These are phyloP conservation scores for Stenotaenia linearis DNA, from an alignment of 2,888 invertebrate species.

Conservation along the genomic window DNA sequence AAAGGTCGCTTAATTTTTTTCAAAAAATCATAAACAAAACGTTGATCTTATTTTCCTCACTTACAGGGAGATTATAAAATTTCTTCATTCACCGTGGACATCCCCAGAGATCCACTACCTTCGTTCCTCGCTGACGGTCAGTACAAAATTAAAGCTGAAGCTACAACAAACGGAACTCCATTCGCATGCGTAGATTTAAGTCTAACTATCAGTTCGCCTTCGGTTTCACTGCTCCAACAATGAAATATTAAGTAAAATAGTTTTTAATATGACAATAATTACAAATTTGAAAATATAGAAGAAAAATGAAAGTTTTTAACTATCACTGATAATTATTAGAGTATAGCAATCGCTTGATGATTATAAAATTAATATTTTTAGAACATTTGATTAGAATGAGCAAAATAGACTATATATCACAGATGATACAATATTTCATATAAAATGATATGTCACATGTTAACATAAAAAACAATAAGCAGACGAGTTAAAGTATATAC, in stretches of 20 bases:
- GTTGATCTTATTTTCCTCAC: background rate
- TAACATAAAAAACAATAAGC: too few species aligned
- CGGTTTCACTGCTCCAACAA: background rate
- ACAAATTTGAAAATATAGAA: too few species aligned
- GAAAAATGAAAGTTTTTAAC: too few species aligned
- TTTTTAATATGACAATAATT: too few species aligned
- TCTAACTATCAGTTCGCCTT: too few species aligned
- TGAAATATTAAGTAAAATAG: background rate
- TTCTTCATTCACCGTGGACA: background rate
- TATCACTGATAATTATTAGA: background rate
- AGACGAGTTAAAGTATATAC: too few species aligned
- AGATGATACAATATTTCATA: background rate
- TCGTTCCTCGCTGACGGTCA: background rate
- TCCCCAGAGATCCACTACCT: background rate
- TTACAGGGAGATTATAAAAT: conserved; percentile 28
- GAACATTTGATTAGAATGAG: background rate
- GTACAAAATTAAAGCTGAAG: background rate
- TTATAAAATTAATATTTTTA: background rate
- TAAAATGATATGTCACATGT: background rate
- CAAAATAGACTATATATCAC: background rate
- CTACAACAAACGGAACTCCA: background rate
- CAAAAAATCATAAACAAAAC: too few species aligned
- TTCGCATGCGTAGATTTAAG: background rate
- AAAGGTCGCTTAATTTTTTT: background rate
- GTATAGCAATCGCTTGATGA: background rate